phyloP scores from a whole-genome alignment of 2,113 vertebrate species.

The Hystrix cristata region DNA sequence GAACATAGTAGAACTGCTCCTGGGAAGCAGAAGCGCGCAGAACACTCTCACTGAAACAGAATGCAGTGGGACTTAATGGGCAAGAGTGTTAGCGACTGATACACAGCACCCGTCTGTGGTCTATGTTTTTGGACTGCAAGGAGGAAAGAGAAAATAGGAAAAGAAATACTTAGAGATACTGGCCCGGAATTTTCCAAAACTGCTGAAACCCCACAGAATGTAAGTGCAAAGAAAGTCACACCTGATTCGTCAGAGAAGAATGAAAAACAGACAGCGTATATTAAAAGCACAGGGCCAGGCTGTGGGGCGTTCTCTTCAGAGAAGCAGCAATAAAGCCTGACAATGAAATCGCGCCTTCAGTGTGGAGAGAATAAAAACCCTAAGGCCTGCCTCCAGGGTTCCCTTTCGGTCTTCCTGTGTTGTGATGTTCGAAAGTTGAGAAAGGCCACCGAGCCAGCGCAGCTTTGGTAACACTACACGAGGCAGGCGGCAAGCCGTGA shows the following conservation, averaged over 20 bases:
- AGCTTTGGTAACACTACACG: not conserved
- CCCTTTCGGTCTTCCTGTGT: not conserved
- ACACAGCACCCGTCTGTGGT: accelerated
- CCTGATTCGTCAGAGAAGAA: accelerated
- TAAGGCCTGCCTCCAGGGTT: no score
- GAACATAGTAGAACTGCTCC: not conserved
- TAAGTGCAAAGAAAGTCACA: not conserved
- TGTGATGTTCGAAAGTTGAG: not conserved
- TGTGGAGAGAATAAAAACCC: not conserved
- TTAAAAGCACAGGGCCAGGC: not conserved
- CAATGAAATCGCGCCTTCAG: not conserved
- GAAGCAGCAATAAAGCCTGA: not conserved
- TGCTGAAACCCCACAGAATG: not conserved
- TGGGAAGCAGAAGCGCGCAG: not conserved
- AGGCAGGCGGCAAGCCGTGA: not conserved
- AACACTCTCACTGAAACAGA: not conserved
- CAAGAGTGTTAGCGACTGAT: accelerated
- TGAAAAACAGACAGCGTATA: not conserved
- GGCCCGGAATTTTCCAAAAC: not conserved
- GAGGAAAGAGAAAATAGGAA: not conserved
- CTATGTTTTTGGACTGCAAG: accelerated
- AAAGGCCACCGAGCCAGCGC: not conserved
- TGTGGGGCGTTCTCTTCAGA: not conserved
- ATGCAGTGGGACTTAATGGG: not conserved
- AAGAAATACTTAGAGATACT: not conserved